These are phyloP conservation scores for Pristionchus maxplancki DNA, from an alignment of 2,888 invertebrate genomes.

Conservation along the genomic window DNA sequence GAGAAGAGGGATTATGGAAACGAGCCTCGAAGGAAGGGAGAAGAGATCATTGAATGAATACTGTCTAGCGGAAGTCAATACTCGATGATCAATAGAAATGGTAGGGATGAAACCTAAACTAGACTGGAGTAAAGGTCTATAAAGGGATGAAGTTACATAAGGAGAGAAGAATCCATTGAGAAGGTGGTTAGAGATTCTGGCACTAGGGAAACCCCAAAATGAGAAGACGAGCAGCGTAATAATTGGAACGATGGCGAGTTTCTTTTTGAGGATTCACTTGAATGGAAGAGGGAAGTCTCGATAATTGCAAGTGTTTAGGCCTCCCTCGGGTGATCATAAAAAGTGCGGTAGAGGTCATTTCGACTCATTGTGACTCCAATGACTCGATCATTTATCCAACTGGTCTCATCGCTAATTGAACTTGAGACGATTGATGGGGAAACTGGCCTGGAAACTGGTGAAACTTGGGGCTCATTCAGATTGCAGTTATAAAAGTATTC, in stretches of 20 bases:
- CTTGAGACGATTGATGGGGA: slow-evolving; percentile 13
- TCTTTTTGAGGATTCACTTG: background rate
- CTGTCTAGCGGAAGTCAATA: slow-evolving; percentile 28
- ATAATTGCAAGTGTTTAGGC: slow-evolving; percentile 43
- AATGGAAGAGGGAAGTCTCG: background rate
- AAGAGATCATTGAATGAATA: slow-evolving; percentile 6
- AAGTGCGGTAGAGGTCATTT: slow-evolving; percentile 39
- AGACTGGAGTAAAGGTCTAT: background rate
- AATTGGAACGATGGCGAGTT: slow-evolving; percentile 18
- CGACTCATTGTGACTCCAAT: background rate
- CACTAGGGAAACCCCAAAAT: background rate
- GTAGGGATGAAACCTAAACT: background rate
- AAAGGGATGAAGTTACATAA: background rate
- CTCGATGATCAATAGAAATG: background rate
- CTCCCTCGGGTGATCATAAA: slow-evolving; percentile 36
- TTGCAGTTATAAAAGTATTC: no score
- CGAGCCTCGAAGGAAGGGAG: background rate
- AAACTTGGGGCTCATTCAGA: background rate
- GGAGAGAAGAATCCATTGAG: background rate
- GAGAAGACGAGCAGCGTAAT: slow-evolving; percentile 16
- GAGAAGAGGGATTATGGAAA: slow-evolving; percentile 44
- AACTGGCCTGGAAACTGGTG: background rate
- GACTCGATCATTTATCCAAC: slow-evolving; percentile 11
- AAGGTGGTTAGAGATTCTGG: slow-evolving; percentile 35
- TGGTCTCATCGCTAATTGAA: slow-evolving; percentile 14